Base-by-base conservation (phyloP, 2,797 vertebrate genomes). In the Brachyalestes nurse region DNA sequence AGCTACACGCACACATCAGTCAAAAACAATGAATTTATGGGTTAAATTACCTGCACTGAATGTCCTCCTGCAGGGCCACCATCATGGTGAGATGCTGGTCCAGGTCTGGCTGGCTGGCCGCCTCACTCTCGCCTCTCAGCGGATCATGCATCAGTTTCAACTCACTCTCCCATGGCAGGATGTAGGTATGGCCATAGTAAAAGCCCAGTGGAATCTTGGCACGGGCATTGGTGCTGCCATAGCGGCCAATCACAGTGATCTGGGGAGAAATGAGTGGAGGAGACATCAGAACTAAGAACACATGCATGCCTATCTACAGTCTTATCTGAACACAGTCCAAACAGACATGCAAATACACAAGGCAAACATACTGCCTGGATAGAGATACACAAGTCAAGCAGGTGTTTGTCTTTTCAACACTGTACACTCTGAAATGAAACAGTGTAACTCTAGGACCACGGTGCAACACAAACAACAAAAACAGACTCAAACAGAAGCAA, bases 161-260 rank as follows among this genome's bases (percentile, higher is more conserved):
- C 83, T 99, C 97, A 72, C 97, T 98, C 93, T 99, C 98, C 96
- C 98, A 97, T 0, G 98, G 96, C 72, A 99, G 91, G 84, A 99
- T 99, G 89, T 99, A 99, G 0, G 97, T 99, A 91, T 99, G 97
- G 47, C 98, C 98, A 58, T 99, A 99, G 88, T 99, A 99, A 93
- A 98, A 98, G 21, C 98, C 98, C 83, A 99, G 86, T 0, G 98
- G 98, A 83, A 99, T 99, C 94, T 99, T 99, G 49, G 98, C 98
- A 80, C 98, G 95, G 6, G 98, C 98, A 79, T 99, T 99, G 87
- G 98, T 99, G 92, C 98, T 99, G 86, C 98, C 98, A 0, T 99
- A 99, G 62, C 97, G 97, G 42, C 98, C 98, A 81, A 99, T 99
- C 77, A 99, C 98, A 49, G 98, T 99, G 89, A 99, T 99, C 98